phyloP scores from a whole-genome alignment of 2,113 vertebrate species.

The Promerops cafer region DNA sequence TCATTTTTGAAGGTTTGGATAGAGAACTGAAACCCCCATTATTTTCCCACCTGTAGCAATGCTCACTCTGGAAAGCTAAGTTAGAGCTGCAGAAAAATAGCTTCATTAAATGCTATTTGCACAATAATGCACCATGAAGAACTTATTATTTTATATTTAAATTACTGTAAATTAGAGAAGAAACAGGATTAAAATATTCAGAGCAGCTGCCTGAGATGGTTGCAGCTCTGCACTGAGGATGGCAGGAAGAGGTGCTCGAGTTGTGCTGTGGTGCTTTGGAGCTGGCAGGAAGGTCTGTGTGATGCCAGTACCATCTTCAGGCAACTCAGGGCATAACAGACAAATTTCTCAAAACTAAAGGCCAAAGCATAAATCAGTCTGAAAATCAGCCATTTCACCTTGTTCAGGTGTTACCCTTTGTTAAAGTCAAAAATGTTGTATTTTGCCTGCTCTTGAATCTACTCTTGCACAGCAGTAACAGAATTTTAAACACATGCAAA shows the following conservation, averaged over 20 bases:
- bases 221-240: background rate
- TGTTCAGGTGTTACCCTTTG: background rate
- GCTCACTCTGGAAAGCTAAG: background rate
- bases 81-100: background rate
- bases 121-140: background rate
- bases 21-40: background rate
- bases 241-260: background rate
- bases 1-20: background rate
- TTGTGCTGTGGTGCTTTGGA: background rate
- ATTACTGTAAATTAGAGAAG: background rate
- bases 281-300: background rate
- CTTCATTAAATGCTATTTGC: background rate
- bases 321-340: background rate
- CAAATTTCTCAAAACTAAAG: background rate
- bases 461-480: background rate
- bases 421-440: background rate
- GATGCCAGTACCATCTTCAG: slow-evolving; percentile 72
- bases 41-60: background rate
- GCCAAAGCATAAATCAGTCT: background rate
- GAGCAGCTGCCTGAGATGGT: background rate
- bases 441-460: background rate
- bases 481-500: background rate
- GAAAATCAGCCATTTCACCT: background rate
- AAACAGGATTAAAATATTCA: background rate
- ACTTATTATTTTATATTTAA: background rate